These are phyloP conservation scores for Vanacampus margaritifer DNA, from an alignment of 2,113 vertebrate genomes.

Conservation along the genomic window DNA sequence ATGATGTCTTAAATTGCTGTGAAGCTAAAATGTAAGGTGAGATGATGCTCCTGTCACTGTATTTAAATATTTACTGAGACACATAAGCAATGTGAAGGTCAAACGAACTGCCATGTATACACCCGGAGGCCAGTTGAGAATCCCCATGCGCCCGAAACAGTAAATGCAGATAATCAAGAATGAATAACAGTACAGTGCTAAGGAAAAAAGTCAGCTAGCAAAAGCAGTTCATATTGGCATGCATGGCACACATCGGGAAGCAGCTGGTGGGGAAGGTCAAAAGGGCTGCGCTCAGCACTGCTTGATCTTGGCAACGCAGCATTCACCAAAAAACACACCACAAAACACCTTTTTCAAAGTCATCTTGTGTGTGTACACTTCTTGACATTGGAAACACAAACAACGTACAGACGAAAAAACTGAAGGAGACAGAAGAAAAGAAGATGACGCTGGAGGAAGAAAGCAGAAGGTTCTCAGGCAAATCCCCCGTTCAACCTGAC, in stretches of 20 bases:
- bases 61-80: constrained; percentile 60
- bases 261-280: constrained; percentile 71
- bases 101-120: constrained; percentile 34
- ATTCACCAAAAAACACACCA: constrained; percentile 27
- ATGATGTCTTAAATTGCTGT: constrained; percentile 15
- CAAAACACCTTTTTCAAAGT: constrained; percentile 23
- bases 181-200: constrained; percentile 28
- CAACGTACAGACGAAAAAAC: constrained; percentile 20
- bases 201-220: constrained; percentile 26
- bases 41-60: constrained; percentile 31
- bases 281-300: constrained; percentile 57
- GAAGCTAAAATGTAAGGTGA: constrained; percentile 25
- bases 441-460: constrained; percentile 18
- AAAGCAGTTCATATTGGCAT: constrained; percentile 32
- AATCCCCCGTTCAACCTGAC: neutral
- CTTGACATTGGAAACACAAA: constrained; percentile 35
- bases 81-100: constrained; percentile 57
- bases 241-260: constrained; percentile 40
- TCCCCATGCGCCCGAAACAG: constrained; percentile 48
- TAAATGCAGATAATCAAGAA: constrained; percentile 38
- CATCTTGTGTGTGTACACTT: constrained; percentile 51
- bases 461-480: neutral
- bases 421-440: constrained; percentile 42
- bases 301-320: constrained; percentile 57
- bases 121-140: constrained; percentile 40